Base-by-base conservation (phyloP, 2,797 vertebrate genomes). In the Melanotaenia nigrans region DNA sequence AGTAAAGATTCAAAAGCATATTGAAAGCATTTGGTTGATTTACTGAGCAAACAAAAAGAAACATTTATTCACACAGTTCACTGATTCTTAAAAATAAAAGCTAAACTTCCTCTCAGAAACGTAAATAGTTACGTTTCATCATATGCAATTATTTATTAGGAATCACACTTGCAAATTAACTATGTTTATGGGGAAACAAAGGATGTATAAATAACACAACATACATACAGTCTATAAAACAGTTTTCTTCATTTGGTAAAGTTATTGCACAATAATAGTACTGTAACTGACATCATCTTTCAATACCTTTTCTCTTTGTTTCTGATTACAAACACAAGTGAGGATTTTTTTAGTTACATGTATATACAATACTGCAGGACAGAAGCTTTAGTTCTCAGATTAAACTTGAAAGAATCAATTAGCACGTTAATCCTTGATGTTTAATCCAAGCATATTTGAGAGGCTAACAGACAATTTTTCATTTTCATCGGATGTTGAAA, bases 361-460 rank as follows among this genome's bases (percentile, higher is more conserved):
- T 81, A 74, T 88, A 69, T 85, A 85, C 85, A 89, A 2, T 57
- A 9, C 71, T 75, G 68, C 49, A 61, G 3, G 55, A 49, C 42
- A 71, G 0, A 67, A 55, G 49, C 57, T 75, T 45, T 47, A 4
- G 25, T 49, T 14, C 20, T 20, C 59, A 54, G 14, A 16, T 60
- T 38, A 53, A 51, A 9, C 25, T 24, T 9, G 10, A 14, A 73
- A 51, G 60, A 63, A 68, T 71, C 70, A 87, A 1, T 83, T 51
- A 30, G 47, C 49, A 33, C 81, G 67, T 63, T 60, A 64, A 40
- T 84, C 73, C 24, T 83, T 68, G 22, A 71, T 58, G 25, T 78
- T 63, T 25, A 95, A 90, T 32, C 91, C 60, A 10, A 95, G 92
- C 93, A 94, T 94, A 47, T 95, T 95, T 63, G 93, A 89, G 33